Base-by-base conservation (phyloP, 1,140 invertebrate genomes). In the Coboldia fuscipes region DNA sequence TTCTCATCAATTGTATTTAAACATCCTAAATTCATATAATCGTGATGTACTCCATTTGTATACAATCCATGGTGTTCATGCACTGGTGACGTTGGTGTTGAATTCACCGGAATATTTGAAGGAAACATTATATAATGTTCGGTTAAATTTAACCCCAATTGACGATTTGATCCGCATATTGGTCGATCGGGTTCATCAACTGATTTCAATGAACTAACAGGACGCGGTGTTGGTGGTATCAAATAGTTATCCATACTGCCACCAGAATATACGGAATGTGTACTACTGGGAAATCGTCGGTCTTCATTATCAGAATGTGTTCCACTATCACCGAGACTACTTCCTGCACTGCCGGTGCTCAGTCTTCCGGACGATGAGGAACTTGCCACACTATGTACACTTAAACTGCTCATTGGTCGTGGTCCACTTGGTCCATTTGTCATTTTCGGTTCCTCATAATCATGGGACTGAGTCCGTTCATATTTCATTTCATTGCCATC, bases 241-340 rank as follows among this genome's bases (percentile, higher is more conserved):
- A 66, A 45, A 45, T 68, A 68, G 42, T 68, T 64, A 21, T 63
- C 60, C 44, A 65, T 46, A 19, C 37, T 57, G 45, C 45, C 60
- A 42, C 58, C 52, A 51, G 33, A 57, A 51, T 39, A 59, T 34
- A 38, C 51, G 45, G 46, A 61, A 55, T 38, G 61, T 44, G 27
- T 54, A 54, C 36, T 54, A 54, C 36, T 54, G 34, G 30, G n/a
- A 24, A 37, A 31, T 37, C 73, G 68, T 43, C 70, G 66, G 17
- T 81, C 78, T 39, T 85, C 79, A 35, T 71, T 68, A 47, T 85
- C 80, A 1, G 79, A 84, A 50, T 82, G 77, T 1, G 77, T 79
- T 33, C 79, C 79, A 45, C 77, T 82, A 43, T 85, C 81, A 0
- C 74, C 78, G 0, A 80, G 60, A 43, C 77, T 81, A 44, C 77